Percentiles rank a stretch among this genome's conserved stretches.
These are phyloP conservation scores for Pangasius mekongensis DNA, from an alignment of 2,797 vertebrate species.

Conservation along the genomic window DNA sequence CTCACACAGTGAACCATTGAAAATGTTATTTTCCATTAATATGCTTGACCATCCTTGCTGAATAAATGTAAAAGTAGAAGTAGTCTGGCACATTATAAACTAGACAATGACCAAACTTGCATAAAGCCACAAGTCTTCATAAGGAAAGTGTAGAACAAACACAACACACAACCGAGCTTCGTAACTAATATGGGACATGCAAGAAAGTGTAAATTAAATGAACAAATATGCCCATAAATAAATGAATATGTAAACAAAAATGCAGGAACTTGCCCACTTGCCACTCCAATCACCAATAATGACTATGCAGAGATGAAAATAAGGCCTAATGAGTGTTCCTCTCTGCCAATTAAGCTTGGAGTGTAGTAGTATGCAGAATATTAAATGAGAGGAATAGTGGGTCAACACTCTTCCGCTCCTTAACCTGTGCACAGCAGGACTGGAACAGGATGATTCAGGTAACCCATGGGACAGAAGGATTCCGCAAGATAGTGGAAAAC, in stretches of 20 bases:
- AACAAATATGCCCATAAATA: slow-evolving; percentile 56
- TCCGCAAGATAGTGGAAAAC: neutral
- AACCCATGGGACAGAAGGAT: slow-evolving; percentile 27
- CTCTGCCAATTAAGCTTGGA: slow-evolving; percentile 58
- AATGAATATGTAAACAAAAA: slow-evolving; percentile 57
- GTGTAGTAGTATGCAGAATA: slow-evolving; percentile 60
- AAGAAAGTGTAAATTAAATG: slow-evolving; percentile 49
- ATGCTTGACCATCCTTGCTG: neutral
- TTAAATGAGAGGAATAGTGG: slow-evolving; percentile 60
- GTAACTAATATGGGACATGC: slow-evolving; percentile 33
- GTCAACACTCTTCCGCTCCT: slow-evolving; percentile 58
- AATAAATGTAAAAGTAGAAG: neutral
- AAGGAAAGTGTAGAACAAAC: slow-evolving; percentile 30
- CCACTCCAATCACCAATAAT: slow-evolving; percentile 57
- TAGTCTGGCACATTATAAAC: neutral
- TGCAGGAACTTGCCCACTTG: slow-evolving; percentile 46
- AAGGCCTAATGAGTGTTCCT: slow-evolving; percentile 60
- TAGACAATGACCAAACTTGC: slow-evolving; percentile 23
- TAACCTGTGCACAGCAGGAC: slow-evolving; percentile 48
- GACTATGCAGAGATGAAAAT: slow-evolving; percentile 63
- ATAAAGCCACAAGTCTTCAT: slow-evolving; percentile 14
- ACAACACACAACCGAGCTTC: slow-evolving; percentile 29
- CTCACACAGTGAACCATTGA: neutral
- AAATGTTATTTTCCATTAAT: neutral
- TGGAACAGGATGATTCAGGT: slow-evolving; percentile 18